These are phyloP conservation scores for Agrotis ipsilon DNA, from an alignment of 2,888 invertebrate genomes.

Conservation along the genomic window DNA sequence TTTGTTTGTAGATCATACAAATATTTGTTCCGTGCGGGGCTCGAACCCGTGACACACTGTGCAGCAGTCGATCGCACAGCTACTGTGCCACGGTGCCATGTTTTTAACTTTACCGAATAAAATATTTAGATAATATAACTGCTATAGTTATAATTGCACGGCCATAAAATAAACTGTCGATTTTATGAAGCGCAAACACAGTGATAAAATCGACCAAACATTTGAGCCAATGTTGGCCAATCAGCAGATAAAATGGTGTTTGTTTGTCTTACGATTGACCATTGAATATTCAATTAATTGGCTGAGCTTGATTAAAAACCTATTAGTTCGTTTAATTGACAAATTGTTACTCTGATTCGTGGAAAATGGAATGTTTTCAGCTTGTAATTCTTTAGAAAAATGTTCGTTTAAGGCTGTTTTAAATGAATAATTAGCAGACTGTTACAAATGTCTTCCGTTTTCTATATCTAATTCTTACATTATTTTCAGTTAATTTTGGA, in stretches of 20 bases:
- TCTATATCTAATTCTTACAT: not conserved
- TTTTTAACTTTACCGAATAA: too few species aligned
- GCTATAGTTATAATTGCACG: not conserved
- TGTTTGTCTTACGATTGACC: constrained; percentile 27
- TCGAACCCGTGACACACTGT: too few species aligned
- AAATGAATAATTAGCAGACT: not conserved
- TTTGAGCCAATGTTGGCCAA: constrained; percentile 30
- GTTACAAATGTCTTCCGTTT: not conserved
- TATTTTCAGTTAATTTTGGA: not conserved
- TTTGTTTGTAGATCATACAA: too few species aligned
- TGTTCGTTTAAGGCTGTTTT: not conserved
- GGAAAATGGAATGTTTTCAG: not conserved
- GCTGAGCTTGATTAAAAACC: constrained; percentile 21
- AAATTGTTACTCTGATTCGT: constrained; percentile 5
- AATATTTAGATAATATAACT: not conserved
- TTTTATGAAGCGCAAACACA: constrained; percentile 10
- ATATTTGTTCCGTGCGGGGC: too few species aligned
- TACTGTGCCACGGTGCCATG: too few species aligned
- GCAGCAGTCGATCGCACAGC: too few species aligned
- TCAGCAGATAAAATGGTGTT: constrained; percentile 27
- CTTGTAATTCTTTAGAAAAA: not conserved
- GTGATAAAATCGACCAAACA: constrained; percentile 6
- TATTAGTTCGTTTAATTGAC: constrained; percentile 1
- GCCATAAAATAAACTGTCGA: constrained; percentile 18
- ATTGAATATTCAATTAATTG: constrained; percentile 40